Percentiles rank a stretch among this genome's conserved stretches.
phyloP scores from a whole-genome alignment of 2,113 vertebrate species.

The Argyrosomus japonicus region DNA sequence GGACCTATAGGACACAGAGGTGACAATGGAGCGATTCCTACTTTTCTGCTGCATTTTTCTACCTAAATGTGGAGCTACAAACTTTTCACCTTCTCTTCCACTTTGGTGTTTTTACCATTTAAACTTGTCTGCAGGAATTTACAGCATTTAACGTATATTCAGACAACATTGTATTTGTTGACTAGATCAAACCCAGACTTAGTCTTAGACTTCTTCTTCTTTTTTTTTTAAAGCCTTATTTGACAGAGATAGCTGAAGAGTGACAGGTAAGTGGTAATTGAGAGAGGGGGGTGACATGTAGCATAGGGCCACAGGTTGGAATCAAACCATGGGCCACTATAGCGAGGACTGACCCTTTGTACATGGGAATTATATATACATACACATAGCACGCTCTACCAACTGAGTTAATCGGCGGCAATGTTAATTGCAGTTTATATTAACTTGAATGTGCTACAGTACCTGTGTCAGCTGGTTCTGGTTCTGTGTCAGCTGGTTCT shows the following conservation, averaged over 20 bases:
- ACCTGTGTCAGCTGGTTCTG: constrained; percentile 73
- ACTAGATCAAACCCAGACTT: neutral
- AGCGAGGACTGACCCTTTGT: no score
- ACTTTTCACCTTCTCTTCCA: neutral
- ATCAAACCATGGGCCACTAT: no score
- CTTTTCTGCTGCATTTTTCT: neutral
- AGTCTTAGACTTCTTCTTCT: neutral
- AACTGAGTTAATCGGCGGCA: no score
- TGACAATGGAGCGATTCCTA: neutral
- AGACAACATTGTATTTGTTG: neutral
- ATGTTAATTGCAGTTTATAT: no score
- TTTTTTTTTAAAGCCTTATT: no score
- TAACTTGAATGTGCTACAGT: neutral
- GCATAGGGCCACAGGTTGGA: no score
- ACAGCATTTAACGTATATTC: neutral
- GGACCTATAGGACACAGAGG: constrained; percentile 55
- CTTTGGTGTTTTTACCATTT: neutral
- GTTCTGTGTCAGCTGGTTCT: constrained; percentile 67
- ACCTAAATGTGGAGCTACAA: neutral
- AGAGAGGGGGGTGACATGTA: no score
- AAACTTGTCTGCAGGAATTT: neutral
- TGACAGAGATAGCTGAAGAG: no score
- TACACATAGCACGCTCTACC: no score
- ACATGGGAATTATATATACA: no score
- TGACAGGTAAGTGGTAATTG: no score